Evolutionary conservation across 2,797 vertebrate species (phyloP), one percentile per base, ranked within the genome.

Genomic region (Pangasius larnaudii): DNA sequence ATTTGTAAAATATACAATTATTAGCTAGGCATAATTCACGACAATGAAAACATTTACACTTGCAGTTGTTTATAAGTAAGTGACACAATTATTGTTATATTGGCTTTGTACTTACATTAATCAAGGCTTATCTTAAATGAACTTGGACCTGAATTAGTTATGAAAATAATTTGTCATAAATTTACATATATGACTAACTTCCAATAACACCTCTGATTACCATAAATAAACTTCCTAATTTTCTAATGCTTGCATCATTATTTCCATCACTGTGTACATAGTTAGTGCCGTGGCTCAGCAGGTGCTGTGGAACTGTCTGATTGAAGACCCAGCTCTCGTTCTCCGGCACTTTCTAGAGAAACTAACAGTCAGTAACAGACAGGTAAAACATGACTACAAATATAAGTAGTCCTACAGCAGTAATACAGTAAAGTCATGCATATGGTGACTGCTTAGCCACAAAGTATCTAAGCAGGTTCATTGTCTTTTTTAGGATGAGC

Each of bases 261-360:
- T 22, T 67, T 51, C 59, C 0, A 49, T 83, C 61, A 5, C n/a
- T 51, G 42, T 53, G 63, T 69, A 69, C 10, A 8, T 91, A 99
- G 99, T 99, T 78, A 99, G 98, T 22, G 98, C 98, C 2, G 98
- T 99, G 61, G 99, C 99, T 83, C 98, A 99, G 91, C 98, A 99
- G 94, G 98, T 99, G 89, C 95, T 99, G 81, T 99, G 99, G 99
- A 99, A 99, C 94, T 99, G 99, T 90, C 94, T 99, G 81, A 99
- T 99, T 89, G 99, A 99, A 95, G 98, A 99, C 89, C 99, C 99
- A 3, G 99, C 99, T 1, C 97, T 99, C 1, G 98, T 99, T 86
- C 96, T 99, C 49, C 96, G 98, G 27, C 99, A 99, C 94, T 99
- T 99, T 92, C 95, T 99, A 53, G 99, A 99, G 92, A 99, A 99